phyloP scores from a whole-genome alignment of 1,140 invertebrate genomes.

The Leptoteleia sp. region DNA sequence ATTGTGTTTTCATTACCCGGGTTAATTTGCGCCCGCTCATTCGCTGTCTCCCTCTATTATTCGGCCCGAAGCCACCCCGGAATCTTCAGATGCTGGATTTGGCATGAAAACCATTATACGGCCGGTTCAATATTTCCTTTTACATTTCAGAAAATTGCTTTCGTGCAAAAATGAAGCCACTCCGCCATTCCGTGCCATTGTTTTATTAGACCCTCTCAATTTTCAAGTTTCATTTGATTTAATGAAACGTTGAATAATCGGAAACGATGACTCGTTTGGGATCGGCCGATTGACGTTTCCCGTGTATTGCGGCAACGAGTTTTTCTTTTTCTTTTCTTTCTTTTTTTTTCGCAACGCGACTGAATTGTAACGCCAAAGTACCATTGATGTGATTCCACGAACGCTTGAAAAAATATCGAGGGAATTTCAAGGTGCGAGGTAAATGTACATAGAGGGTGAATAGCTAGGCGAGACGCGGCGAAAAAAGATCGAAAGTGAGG shows the following conservation, averaged over 20 bases:
- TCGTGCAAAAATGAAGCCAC: conserved; percentile 48
- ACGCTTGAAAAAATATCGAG: conserved; percentile 61
- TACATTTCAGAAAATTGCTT: conserved; percentile 55
- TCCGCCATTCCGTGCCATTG: conserved; percentile 24
- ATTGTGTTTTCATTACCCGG: conserved; percentile 80
- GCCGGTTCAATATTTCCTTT: conserved; percentile 56
- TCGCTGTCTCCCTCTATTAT: conserved; percentile 76
- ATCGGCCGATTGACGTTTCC: not conserved
- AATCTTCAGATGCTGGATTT: conserved; percentile 74
- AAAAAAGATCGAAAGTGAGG: conserved; percentile 68
- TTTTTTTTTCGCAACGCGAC: conserved; percentile 6
- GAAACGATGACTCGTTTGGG: conserved; percentile 16
- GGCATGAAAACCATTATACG: conserved; percentile 56
- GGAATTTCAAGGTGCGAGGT: conserved; percentile 56
- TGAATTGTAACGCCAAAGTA: conserved; percentile 31
- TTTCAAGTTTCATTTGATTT: conserved; percentile 43
- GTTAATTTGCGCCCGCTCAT: conserved; percentile 77
- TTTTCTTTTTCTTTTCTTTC: no score
- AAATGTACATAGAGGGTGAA: conserved; percentile 65
- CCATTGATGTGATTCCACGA: conserved; percentile 60
- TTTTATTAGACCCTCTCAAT: conserved; percentile 19
- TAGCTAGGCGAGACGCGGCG: conserved; percentile 27
- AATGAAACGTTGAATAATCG: conserved; percentile 34
- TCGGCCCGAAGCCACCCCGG: conserved; percentile 64
- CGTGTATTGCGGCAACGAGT: conserved; percentile 13